Conservation (phyloP, 2,113 vertebrate species). For the Cyprinodon variegatus region DNA sequence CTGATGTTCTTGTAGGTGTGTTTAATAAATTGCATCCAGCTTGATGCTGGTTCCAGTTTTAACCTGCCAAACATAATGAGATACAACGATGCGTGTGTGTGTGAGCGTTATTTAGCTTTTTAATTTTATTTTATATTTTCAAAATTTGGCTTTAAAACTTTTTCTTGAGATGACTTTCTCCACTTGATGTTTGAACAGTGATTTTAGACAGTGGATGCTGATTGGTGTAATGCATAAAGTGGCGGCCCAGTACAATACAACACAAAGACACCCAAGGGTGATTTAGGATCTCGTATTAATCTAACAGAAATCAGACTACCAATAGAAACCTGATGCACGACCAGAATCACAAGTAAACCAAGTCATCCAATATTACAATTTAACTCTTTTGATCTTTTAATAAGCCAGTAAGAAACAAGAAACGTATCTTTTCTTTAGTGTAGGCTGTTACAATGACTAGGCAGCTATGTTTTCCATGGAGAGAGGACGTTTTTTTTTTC, state of each 20-base stretch:
- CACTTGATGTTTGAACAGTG: background rate
- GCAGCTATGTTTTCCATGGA: too few relatives aligned
- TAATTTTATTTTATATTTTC: background rate
- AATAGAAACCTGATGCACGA: background rate
- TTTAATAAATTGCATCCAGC: background rate
- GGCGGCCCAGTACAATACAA: too few relatives aligned
- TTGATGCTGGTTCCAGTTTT: background rate
- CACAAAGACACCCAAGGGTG: too few relatives aligned
- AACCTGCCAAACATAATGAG: background rate
- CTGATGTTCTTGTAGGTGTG: background rate
- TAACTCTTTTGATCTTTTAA: background rate
- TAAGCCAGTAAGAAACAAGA: background rate
- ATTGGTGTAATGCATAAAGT: background rate
- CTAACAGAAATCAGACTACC: background rate
- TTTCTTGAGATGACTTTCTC: background rate
- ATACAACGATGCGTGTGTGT: background rate
- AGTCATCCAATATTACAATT: background rate
- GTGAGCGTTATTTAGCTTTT: background rate
- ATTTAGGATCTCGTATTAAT: too few relatives aligned
- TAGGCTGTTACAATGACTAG: too few relatives aligned
- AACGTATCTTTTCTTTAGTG: background rate
- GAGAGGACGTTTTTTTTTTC: too few relatives aligned
- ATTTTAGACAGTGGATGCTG: background rate
- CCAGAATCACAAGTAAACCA: background rate
- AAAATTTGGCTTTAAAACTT: background rate